Percentiles rank a stretch among this genome's conserved stretches.
Conservation (phyloP, 2,797 vertebrate species). For the Eremophila alpestris region DNA sequence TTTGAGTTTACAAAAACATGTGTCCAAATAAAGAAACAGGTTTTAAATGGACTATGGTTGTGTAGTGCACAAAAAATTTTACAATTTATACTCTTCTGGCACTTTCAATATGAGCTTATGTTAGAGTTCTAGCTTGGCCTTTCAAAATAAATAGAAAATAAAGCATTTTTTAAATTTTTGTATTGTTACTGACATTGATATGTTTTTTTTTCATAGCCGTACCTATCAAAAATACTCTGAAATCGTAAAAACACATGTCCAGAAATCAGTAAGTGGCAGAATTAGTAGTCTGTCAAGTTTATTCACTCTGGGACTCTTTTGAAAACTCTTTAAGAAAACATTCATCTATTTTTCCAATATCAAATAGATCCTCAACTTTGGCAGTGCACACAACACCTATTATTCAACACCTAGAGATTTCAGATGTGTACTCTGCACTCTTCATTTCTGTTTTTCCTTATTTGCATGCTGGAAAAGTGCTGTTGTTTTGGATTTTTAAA, state of each 20-base stretch:
- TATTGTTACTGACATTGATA: neutral
- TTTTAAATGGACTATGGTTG: fast-evolving
- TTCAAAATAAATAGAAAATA: neutral
- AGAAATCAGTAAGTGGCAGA: neutral
- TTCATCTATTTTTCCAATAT: neutral
- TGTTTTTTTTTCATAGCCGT: neutral
- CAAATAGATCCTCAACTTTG: neutral
- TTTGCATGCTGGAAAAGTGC: neutral
- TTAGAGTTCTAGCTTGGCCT: neutral
- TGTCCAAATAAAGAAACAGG: neutral
- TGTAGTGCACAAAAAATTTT: neutral
- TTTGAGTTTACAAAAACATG: neutral
- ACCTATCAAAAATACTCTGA: neutral
- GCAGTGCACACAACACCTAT: neutral
- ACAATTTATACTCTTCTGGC: neutral
- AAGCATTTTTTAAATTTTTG: neutral
- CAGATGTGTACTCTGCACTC: neutral
- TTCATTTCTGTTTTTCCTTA: neutral
- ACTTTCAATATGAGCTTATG: neutral
- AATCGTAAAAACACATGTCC: neutral
- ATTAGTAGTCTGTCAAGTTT: neutral
- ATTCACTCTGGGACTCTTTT: neutral
- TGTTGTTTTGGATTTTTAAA: neutral
- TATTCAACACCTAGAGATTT: neutral
- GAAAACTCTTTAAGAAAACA: neutral